These are phyloP conservation scores for Orycteropus afer DNA, from an alignment of 2,113 vertebrate genomes.

Conservation along the genomic window DNA sequence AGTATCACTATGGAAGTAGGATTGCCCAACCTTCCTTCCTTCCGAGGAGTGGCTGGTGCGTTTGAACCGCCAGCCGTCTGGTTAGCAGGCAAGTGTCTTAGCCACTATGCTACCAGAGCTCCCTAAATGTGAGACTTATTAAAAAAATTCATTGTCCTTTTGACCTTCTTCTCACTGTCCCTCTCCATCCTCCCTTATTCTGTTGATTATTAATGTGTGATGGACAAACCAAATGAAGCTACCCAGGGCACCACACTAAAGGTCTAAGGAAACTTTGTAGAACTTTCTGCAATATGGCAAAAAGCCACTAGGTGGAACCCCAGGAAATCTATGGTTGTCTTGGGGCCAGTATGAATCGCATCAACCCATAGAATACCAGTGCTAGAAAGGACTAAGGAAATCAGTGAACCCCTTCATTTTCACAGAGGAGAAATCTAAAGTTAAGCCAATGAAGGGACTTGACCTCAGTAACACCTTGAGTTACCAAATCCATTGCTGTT, in stretches of 20 bases:
- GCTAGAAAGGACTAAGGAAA: neutral
- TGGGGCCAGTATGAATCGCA: neutral
- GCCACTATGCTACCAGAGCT: too few relatives aligned
- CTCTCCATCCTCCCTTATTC: neutral
- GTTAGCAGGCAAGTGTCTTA: too few relatives aligned
- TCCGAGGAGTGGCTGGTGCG: too few relatives aligned
- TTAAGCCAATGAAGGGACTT: neutral
- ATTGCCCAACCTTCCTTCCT: too few relatives aligned
- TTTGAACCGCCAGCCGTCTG: too few relatives aligned
- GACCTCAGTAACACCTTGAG: neutral
- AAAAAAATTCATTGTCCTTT: neutral
- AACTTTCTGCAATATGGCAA: neutral
- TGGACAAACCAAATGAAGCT: neutral
- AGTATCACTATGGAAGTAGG: too few relatives aligned
- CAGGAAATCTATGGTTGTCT: neutral
- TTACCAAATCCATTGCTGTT: neutral
- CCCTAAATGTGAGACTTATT: neutral
- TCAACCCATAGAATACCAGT: neutral
- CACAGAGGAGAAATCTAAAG: neutral
- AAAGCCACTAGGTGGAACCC: slow-evolving; percentile 61
- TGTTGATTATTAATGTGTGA: neutral
- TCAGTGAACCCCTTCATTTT: neutral
- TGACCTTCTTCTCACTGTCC: neutral
- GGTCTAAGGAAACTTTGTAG: neutral
- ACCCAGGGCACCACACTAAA: neutral